Evolutionary conservation across 2,888 invertebrate species (phyloP).

Genomic region (Argyresthia goedartella): DNA sequence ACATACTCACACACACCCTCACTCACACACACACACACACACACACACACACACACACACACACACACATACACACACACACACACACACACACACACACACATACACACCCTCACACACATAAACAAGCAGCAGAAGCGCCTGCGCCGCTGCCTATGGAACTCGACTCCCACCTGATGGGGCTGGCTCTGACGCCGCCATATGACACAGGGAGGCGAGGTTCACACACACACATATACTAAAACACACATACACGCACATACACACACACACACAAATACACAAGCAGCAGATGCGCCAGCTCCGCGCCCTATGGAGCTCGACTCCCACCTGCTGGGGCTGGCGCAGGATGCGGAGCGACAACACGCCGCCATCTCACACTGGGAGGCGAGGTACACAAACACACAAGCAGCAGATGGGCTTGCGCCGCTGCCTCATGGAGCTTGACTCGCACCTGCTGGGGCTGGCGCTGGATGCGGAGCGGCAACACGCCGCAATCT

Average conservation of each 20-base stretch:
- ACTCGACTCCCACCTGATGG: slow-evolving; percentile 89
- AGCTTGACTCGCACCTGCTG: slow-evolving; percentile 89
- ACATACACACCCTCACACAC: no score
- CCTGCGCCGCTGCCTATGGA: slow-evolving; percentile 89
- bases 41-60: slow-evolving; percentile 37
- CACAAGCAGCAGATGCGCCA: slow-evolving; percentile 91
- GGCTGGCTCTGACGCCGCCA: slow-evolving; percentile 86
- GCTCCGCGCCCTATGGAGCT: slow-evolving; percentile 90
- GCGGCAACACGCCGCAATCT: slow-evolving; percentile 88
- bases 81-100: slow-evolving; percentile 37
- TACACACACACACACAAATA: slow-evolving; percentile 70
- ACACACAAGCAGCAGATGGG: slow-evolving; percentile 96
- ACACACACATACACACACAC: slow-evolving; percentile 37
- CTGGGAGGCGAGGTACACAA: slow-evolving; percentile 80
- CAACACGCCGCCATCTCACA: slow-evolving; percentile 91
- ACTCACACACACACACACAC: slow-evolving; percentile 37
- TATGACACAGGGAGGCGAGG: slow-evolving; percentile 90
- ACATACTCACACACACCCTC: slow-evolving; percentile 55
- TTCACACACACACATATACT: slow-evolving; percentile 50
- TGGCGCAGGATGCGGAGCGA: slow-evolving; percentile 89
- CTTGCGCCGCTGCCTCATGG: slow-evolving; percentile 86
- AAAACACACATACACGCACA: slow-evolving; percentile 10
- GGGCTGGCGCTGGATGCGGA: slow-evolving; percentile 91
- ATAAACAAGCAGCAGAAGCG: no score
- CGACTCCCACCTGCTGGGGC: slow-evolving; percentile 88